phyloP scores from a whole-genome alignment of 2,888 invertebrate species.

The Panzeria rudis region DNA sequence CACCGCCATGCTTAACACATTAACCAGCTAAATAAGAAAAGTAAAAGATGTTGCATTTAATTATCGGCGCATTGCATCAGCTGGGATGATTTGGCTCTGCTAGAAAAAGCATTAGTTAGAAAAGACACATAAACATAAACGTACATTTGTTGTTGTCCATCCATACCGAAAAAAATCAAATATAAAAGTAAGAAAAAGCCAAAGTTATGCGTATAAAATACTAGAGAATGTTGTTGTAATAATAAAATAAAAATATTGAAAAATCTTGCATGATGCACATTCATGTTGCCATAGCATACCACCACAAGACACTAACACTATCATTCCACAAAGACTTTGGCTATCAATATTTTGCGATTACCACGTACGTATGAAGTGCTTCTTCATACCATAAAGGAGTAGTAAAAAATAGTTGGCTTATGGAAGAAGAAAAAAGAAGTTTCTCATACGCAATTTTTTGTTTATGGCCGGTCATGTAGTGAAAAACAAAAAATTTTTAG shows the following conservation, averaged over 20 bases:
- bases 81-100: constrained; percentile 58
- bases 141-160: background rate
- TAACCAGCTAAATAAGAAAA: constrained; percentile 37
- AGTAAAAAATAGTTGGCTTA: background rate
- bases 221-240: constrained; percentile 25
- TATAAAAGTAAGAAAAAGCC: constrained; percentile 13
- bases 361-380: constrained; percentile 9
- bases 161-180: constrained; percentile 10
- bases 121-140: constrained; percentile 2
- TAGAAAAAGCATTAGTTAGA: constrained; percentile 26
- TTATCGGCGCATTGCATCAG: constrained; percentile 71
- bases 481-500: constrained; percentile 22
- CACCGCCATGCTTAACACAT: constrained; percentile 44
- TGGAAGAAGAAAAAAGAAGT: background rate
- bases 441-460: constrained; percentile 70
- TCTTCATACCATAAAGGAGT: constrained; percentile 13
- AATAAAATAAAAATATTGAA: constrained; percentile 16
- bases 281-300: constrained; percentile 32
- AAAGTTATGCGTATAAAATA: constrained; percentile 49
- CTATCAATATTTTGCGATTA: constrained; percentile 60
- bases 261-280: constrained; percentile 42
- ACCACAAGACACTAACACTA: constrained; percentile 9
- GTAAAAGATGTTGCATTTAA: constrained; percentile 67
- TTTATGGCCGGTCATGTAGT: constrained; percentile 58
- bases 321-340: constrained; percentile 25